A percentile compares a stretch with the other conserved stretches of the same genome.
These are phyloP conservation scores for Drosophila recens DNA, from an alignment of 2,888 invertebrate genomes.

Conservation along the genomic window DNA sequence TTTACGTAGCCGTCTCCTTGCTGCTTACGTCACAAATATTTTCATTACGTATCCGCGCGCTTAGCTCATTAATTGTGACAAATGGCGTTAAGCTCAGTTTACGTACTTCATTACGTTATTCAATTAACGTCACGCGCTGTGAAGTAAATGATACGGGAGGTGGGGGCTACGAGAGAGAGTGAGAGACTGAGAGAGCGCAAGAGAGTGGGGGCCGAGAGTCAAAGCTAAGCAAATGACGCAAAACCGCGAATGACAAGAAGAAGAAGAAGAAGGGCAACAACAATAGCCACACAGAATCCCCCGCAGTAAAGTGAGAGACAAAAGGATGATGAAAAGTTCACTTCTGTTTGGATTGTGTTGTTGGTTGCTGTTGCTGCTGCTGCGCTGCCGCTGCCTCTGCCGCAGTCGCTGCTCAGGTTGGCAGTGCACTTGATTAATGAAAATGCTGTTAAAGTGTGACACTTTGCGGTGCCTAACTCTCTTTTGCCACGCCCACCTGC, in stretches of 20 bases:
- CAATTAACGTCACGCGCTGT: slow-evolving; percentile 56
- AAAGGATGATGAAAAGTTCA: slow-evolving; percentile 51
- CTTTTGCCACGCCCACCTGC: slow-evolving; percentile 61
- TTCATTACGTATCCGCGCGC: slow-evolving; percentile 7
- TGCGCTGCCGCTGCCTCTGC: background rate
- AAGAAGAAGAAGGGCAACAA: background rate
- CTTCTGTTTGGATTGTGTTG: slow-evolving; percentile 35
- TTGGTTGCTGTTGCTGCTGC: background rate
- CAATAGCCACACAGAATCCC: slow-evolving; percentile 10
- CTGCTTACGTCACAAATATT: slow-evolving; percentile 7
- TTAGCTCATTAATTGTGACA: slow-evolving; percentile 48
- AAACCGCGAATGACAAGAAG: slow-evolving; percentile 39
- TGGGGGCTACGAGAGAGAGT: background rate
- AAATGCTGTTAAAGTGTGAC: slow-evolving; percentile 79
- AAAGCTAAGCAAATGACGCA: slow-evolving; percentile 38
- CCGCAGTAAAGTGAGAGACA: slow-evolving; percentile 40
- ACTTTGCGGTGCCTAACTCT: slow-evolving; percentile 72
- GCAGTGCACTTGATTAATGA: slow-evolving; percentile 71
- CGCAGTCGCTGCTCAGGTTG: slow-evolving; percentile 20
- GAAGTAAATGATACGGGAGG: slow-evolving; percentile 29
- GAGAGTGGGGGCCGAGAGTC: background rate
- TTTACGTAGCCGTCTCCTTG: background rate
- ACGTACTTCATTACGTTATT: slow-evolving; percentile 65
- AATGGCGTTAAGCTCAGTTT: slow-evolving; percentile 54
- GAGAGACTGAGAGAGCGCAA: background rate